These are phyloP conservation scores for Rhagonycha lutea DNA, from an alignment of 2,888 invertebrate species.

Conservation along the genomic window DNA sequence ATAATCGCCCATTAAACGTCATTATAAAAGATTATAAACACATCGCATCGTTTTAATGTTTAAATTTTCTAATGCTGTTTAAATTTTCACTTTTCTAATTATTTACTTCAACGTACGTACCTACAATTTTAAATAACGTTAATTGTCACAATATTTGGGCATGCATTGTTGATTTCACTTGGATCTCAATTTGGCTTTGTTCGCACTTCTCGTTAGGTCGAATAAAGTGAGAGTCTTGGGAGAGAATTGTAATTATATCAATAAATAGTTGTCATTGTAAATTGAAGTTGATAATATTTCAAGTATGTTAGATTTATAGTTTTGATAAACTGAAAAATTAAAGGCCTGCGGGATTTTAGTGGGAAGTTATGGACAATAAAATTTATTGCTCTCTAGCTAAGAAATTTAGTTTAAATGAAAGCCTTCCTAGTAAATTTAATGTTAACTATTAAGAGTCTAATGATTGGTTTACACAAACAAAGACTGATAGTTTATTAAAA, in stretches of 20 bases:
- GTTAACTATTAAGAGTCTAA: background rate
- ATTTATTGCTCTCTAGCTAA: background rate
- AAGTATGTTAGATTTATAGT: background rate
- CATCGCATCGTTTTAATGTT: background rate
- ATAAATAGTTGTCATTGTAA: background rate
- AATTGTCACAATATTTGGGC: background rate
- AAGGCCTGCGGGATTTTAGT: background rate
- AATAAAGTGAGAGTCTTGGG: background rate
- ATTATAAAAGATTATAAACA: too few species aligned
- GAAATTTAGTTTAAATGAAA: background rate
- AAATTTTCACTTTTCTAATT: background rate
- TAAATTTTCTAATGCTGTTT: background rate
- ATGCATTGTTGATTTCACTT: background rate
- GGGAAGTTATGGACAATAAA: background rate
- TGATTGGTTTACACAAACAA: background rate
- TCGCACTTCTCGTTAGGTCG: background rate
- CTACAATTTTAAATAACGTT: background rate
- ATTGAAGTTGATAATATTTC: background rate
- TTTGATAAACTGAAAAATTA: background rate
- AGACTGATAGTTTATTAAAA: conserved; percentile 1
- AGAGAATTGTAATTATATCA: background rate
- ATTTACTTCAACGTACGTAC: background rate
- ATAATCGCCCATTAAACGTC: background rate
- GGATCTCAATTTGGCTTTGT: background rate
- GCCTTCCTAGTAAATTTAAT: background rate